Evolutionary conservation across 2,888 invertebrate species (phyloP), one percentile per base, ranked within the genome.

Genomic region (Rhamphomyia laevipes): DNA sequence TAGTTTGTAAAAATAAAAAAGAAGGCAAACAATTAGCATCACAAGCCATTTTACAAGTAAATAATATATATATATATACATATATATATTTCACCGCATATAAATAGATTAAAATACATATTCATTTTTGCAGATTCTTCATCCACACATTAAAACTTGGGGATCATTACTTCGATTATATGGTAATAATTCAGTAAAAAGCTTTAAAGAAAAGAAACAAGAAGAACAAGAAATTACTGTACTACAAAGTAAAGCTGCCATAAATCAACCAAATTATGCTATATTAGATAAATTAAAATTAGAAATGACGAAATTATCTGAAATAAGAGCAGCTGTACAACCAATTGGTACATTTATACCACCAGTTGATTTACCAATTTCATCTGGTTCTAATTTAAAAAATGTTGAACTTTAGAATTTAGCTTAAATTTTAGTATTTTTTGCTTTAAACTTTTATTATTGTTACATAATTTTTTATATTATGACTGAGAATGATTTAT

Each of bases 11-110:
- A 67, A 97, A 96, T 72, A 97, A 97, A 71, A 81, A 91, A 61
- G 92, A 92, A 55, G 97, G 96, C 7, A 96, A 96, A 67, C 97
- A 99, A 66, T 74, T 87, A 57, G 97, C 97, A 16, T 89, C 96
- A 5, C 97, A 99, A 71, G 83, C 87, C 10, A 92, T 97, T 58
- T 72, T 97, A 43, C 87, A 89, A 77, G 84, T 84, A 60, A 54
- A 52, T 48, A n/a, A 2, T 37, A 21, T 2, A 4, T 48, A 47
- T 41, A 37, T 16, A 9, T 16, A n/a, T 33, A 13, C 13, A 40
- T 30, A 31, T 37, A 13, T 35, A 21, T 9, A 27, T 7, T 27
- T 27, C n/a, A n/a, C n/a, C n/a, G n/a, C n/a, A n/a, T n/a, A n/a
- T n/a, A n/a, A n/a, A n/a, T n/a, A n/a, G n/a, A n/a, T 35, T 35